Conservation (phyloP, 2,888 invertebrate species). For the Volucella zonaria region DNA sequence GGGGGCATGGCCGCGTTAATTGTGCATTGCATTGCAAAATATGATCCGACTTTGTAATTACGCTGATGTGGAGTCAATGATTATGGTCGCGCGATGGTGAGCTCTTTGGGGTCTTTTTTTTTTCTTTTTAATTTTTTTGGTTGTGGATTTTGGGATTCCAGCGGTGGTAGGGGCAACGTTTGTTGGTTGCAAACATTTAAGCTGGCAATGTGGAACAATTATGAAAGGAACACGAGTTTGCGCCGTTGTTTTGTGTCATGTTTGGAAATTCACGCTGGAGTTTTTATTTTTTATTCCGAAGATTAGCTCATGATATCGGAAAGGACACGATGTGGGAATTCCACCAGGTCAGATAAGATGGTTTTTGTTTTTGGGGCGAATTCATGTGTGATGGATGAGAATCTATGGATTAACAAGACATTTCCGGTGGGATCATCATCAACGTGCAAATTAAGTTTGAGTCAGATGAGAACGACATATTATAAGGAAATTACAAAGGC, state of each 20-base stretch:
- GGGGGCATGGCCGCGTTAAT: slow-evolving; percentile 73
- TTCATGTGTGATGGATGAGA: slow-evolving; percentile 14
- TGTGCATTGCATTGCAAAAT: slow-evolving; percentile 67
- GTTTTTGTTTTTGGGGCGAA: not conserved
- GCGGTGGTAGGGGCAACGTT: not conserved
- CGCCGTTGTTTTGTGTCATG: slow-evolving; percentile 33
- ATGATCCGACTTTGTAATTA: slow-evolving; percentile 71
- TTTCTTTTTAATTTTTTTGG: slow-evolving; percentile 14
- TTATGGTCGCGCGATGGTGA: slow-evolving; percentile 54
- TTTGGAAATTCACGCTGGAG: slow-evolving; percentile 38
- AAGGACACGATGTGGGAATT: slow-evolving; percentile 49
- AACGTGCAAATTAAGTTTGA: too few species aligned
- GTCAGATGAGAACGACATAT: too few species aligned
- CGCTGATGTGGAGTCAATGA: slow-evolving; percentile 64
- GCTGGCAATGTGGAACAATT: slow-evolving; percentile 43
- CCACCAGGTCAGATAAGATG: slow-evolving; percentile 2
- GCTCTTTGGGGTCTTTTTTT: not conserved
- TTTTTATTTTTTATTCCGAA: slow-evolving; percentile 4
- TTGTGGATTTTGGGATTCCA: not conserved
- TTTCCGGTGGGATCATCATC: too few species aligned
- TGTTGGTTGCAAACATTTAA: slow-evolving; percentile 54
- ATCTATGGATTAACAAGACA: not conserved
- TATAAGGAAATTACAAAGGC: too few species aligned
- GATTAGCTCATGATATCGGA: slow-evolving; percentile 28
- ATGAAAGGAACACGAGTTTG: slow-evolving; percentile 47